Evolutionary conservation across 1,140 invertebrate genomes (phyloP).

Genomic region (Drosophila nebulosa): DNA sequence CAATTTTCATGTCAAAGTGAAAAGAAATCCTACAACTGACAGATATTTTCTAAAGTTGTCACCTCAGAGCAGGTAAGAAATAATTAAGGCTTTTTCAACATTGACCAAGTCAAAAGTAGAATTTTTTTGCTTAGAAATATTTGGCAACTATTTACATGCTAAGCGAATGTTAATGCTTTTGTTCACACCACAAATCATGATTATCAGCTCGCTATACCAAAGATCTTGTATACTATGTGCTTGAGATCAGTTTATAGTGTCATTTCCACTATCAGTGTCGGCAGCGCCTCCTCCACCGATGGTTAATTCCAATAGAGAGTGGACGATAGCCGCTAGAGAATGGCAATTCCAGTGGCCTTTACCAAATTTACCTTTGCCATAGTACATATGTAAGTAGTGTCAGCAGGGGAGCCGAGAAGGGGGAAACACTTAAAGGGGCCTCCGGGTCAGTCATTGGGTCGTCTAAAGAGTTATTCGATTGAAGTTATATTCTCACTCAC

Average conservation of each 20-base stretch:
- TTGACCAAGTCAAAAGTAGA: background rate
- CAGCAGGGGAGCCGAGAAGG: constrained; percentile 93
- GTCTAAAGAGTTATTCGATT: no score
- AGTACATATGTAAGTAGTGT: constrained; percentile 96
- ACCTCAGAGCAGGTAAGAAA: no score
- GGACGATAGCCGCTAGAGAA: constrained; percentile 99
- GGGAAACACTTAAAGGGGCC: constrained; percentile 97
- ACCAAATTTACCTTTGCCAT: constrained; percentile 94
- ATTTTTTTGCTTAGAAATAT: background rate
- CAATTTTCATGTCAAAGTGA: no score
- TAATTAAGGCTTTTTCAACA: background rate
- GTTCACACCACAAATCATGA: constrained; percentile 88
- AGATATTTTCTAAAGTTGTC: no score
- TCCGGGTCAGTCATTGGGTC: no score
- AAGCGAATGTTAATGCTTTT: constrained; percentile 89
- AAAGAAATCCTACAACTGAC: no score
- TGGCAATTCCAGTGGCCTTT: constrained; percentile 94
- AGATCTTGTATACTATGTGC: constrained; percentile 83
- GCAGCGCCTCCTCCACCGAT: constrained; percentile 57
- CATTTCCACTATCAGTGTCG: constrained; percentile 8
- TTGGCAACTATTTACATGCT: background rate
- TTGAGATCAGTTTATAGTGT: constrained; percentile 67
- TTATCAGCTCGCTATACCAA: constrained; percentile 89
- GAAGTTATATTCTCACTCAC: background rate
- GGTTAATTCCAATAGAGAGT: constrained; percentile 96